Base-by-base conservation (phyloP, 2,888 invertebrate genomes). In the Drosophila bunnanda region DNA sequence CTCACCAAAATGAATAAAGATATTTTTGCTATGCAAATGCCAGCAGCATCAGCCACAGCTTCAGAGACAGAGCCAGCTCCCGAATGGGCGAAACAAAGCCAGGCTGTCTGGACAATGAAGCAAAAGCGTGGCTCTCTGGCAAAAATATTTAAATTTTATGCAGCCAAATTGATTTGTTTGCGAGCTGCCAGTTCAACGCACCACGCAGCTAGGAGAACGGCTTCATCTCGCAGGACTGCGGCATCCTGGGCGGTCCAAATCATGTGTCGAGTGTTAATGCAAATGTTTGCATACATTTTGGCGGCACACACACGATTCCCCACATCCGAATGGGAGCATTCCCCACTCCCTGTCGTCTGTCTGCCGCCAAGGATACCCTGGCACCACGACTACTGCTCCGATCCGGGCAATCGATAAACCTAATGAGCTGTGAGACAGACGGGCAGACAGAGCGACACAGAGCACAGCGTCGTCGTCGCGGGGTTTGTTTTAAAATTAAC, bases 131-230 rank as follows among this genome's bases (percentile, higher is more conserved):
- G 55, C 50, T 68, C 61, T 28, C 30, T 17, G 57, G 50, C 50
- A 72, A 79, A 79, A 77, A 75, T 78, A 80, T 88, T 88, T 82
- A 82, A 88, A 83, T 83, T 86, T 78, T 58, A 78, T 88, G 80
- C 76, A 71, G 65, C 56, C 58, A 73, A 85, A 80, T 80, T 80
- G 78, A 85, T 82, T 80, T 80, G 80, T 67, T 75, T 52, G 67
- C 38, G n/a, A 67, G 20, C 64, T 39, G 66, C 28, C 58, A 59
- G 82, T 88, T 82, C 76, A 79, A 71, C 82, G 85, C 50, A 22
- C 50, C 22, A 10, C 5, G 15, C 28, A 20, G 50, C 50, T 32
- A 20, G 32, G 20, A 20, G 20, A 50, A n/a, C 15, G 12, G 10
- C 32, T 36, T 2, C 22, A 17, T 52, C 53, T 28, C n/a, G 25